These are phyloP conservation scores for Pangasius mekongensis DNA, from an alignment of 2,797 vertebrate species.

Conservation along the genomic window DNA sequence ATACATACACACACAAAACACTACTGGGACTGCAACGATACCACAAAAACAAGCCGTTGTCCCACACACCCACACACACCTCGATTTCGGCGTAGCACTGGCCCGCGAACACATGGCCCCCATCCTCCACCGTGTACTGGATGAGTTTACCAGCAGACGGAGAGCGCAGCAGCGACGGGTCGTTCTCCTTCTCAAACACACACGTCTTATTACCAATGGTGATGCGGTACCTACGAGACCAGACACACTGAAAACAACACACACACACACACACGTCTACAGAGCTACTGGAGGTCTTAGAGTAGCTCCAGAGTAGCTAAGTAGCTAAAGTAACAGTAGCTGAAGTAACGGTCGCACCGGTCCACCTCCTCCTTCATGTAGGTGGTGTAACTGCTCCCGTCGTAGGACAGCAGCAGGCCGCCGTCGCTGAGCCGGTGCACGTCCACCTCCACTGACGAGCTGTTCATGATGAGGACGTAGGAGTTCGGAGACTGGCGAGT, in stretches of 20 bases:
- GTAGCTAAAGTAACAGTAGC: too few relatives aligned
- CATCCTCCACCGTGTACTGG: constrained; percentile 95
- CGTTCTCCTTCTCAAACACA: constrained; percentile 98
- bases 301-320: not conserved
- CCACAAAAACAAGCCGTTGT: not conserved
- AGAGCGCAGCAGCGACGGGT: constrained; percentile 92
- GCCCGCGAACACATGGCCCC: constrained; percentile 93
- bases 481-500: constrained; percentile 96
- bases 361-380: constrained; percentile 99
- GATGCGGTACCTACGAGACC: constrained; percentile 87
- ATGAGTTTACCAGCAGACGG: constrained; percentile 96
- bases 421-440: constrained; percentile 96
- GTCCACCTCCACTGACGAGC: constrained; percentile 88
- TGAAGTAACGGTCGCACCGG: constrained; percentile 74
- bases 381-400: constrained; percentile 97
- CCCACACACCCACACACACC: constrained; percentile 67
- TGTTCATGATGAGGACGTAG: constrained; percentile 97
- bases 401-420: constrained; percentile 92
- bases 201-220: constrained; percentile 99
- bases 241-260: not conserved
- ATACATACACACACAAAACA: not conserved
- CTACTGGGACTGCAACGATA: not conserved
- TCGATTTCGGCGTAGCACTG: constrained; percentile 98
- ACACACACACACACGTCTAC: not conserved
- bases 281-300: not conserved